Evolutionary conservation across 2,888 invertebrate genomes (phyloP), one percentile per base, ranked within the genome.

Genomic region (Cybosia mesomella): DNA sequence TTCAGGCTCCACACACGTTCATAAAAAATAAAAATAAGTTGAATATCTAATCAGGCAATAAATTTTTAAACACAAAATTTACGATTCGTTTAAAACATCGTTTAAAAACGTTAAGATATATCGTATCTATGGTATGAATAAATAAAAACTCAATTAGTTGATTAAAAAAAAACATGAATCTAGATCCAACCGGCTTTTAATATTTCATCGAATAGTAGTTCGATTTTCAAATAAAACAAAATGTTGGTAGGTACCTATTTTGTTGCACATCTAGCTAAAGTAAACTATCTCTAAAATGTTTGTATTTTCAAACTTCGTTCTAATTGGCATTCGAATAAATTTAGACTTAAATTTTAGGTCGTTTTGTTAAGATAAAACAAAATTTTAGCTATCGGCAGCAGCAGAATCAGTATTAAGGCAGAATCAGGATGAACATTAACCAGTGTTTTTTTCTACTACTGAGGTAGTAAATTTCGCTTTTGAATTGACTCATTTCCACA

Each of bases 81-180:
- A 49, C 43, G 21, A 53, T 21, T 32, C 21, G 7, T 22, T 0
- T 43, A 58, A 39, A 22, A 57, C 21, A 58, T 34, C 64, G 10
- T 43, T 49, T 58, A n/a, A 54, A 66, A 60, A 39, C 28, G 28
- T 66, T 21, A 57, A 57, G 61, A 49, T 34, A 49, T 34, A 57
- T 49, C 18, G 21, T 61, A 21, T 66, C 61, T 39, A 55, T 67
- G 43, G 43, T 43, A n/a, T 61, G 66, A 67, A 68, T 68, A 68
- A 63, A 68, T 64, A 59, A 64, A 67, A 68, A 64, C 59, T 59
- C 58, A 64, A 54, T 64, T 67, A 63, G 34, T 13, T 11, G 15
- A 39, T 9, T 28, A 54, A 21, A 59, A 63, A 43, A 54, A 59
- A 32, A 39, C 39, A 64, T 9, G 15, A 49, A n/a, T n/a, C 2